Conservation (phyloP, 2,888 invertebrate species). For the Scrobipalpa costella region DNA sequence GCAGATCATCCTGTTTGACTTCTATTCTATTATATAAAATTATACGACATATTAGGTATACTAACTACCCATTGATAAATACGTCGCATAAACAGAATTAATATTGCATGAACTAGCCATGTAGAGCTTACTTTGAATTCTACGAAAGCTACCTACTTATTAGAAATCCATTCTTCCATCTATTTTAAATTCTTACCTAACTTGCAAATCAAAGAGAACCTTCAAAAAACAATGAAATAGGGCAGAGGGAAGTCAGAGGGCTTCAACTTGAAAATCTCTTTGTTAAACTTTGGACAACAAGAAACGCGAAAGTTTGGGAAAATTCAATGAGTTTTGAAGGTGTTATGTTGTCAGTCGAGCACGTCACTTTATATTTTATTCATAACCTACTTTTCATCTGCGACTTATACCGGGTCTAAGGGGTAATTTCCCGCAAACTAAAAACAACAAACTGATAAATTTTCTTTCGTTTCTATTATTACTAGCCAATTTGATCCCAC, state of each 20-base stretch:
- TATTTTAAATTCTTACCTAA: neutral
- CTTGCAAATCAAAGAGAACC: neutral
- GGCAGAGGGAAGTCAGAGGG: neutral
- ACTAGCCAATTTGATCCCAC: too few relatives aligned
- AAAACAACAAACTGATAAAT: too few relatives aligned
- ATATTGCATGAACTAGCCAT: too few relatives aligned
- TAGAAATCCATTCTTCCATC: neutral
- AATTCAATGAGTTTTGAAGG: conserved; percentile 14
- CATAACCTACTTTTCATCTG: neutral
- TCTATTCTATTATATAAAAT: too few relatives aligned
- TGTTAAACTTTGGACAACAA: conserved; percentile 14
- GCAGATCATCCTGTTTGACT: too few relatives aligned
- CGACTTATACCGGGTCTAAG: neutral
- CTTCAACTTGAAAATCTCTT: neutral
- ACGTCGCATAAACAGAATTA: too few relatives aligned
- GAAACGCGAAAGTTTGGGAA: conserved; percentile 3
- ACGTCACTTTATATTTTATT: conserved; percentile 10
- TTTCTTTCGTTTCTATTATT: too few relatives aligned
- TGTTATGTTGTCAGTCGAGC: conserved; percentile 11
- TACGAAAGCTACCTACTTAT: too few relatives aligned
- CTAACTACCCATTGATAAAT: too few relatives aligned
- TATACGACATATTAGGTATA: too few relatives aligned
- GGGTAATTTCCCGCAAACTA: too few relatives aligned
- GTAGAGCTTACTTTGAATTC: too few relatives aligned
- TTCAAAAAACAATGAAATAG: conserved; percentile 11